Evolutionary conservation across 2,888 invertebrate genomes (phyloP).

Genomic region (Tetrapedia diversipes): DNA sequence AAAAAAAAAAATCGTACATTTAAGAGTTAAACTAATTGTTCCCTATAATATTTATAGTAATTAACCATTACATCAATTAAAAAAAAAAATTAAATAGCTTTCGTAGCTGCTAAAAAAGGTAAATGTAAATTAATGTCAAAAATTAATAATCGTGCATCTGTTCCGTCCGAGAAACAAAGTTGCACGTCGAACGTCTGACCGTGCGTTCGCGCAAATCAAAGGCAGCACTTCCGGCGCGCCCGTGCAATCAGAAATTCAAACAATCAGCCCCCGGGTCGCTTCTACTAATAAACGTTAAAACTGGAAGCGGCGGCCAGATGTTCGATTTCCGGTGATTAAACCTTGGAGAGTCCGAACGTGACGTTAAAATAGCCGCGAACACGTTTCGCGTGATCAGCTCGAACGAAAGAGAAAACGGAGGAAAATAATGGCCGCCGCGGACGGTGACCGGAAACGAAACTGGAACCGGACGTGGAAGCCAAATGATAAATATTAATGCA

Average conservation of each 20-base stretch:
- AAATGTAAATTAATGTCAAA: too few relatives aligned
- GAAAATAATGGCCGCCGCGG: slow-evolving; percentile 22
- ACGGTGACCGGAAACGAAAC: not conserved
- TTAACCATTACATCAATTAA: too few relatives aligned
- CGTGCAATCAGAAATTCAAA: slow-evolving; percentile 15
- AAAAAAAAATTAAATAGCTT: too few relatives aligned
- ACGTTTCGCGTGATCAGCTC: slow-evolving; percentile 14
- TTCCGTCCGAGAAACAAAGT: too few relatives aligned
- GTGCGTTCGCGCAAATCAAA: not conserved
- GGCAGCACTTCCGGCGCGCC: not conserved
- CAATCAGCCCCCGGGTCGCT: not conserved
- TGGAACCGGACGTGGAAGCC: too few relatives aligned
- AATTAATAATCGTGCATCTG: too few relatives aligned
- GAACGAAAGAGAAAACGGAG: slow-evolving; percentile 16
- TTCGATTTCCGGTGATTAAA: slow-evolving; percentile 46
- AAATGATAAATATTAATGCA: too few relatives aligned
- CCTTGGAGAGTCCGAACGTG: slow-evolving; percentile 1
- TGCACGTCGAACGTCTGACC: slow-evolving; percentile 8
- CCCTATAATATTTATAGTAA: too few relatives aligned
- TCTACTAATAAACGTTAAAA: slow-evolving; percentile 29
- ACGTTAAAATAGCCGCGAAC: slow-evolving; percentile 4
- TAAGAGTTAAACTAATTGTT: too few relatives aligned
- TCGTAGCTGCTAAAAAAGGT: too few relatives aligned
- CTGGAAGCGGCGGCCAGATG: not conserved
- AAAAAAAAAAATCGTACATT: too few relatives aligned